Base-by-base conservation (phyloP, 2,888 invertebrate species). In the Thumatha senex region DNA sequence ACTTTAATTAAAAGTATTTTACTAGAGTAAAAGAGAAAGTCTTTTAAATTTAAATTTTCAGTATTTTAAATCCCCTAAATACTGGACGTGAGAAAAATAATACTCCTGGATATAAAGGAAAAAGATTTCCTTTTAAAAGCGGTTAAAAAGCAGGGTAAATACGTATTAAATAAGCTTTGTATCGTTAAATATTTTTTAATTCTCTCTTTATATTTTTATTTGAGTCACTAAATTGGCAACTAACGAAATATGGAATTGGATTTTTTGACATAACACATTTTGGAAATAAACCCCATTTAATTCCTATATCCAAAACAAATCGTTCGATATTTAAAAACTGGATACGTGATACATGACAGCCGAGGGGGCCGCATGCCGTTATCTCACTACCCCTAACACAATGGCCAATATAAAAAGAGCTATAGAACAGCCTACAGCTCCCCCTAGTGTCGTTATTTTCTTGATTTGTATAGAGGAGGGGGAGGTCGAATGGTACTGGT, bases 21-120 rank as follows among this genome's bases (percentile, higher is more conserved):
- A 81, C 81, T 75, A 78, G 75, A 70, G 68, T 71, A 80, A 80
- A 77, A 74, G 66, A 73, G 67, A 70, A 75, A 74, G 74, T 82
- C 81, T 80, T 84, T 83, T 79, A 70, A 74, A 79, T 79, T 81
- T 81, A 82, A 84, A 85, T 84, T 86, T 84, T 84, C 72, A 79
- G 76, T 82, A 82, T 85, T 86, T 85, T 84, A 84, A 85, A 79
- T 81, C 80, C 74, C 64, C 82, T 81, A 80, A 77, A 40, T 30
- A 76, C n/a, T n/a, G 18, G 18, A 24, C 18, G 5, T 24, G 18
- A 24, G 5, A 2, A 24, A 24, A n/a, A n/a, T n/a, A n/a, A n/a
- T n/a, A n/a, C n/a, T n/a, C n/a, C n/a, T n/a, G n/a, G n/a, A n/a
- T n/a, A n/a, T n/a, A n/a, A n/a, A n/a, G n/a, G n/a, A n/a, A n/a